phyloP scores from a whole-genome alignment of 2,888 invertebrate genomes.

The Leucozona laternaria region DNA sequence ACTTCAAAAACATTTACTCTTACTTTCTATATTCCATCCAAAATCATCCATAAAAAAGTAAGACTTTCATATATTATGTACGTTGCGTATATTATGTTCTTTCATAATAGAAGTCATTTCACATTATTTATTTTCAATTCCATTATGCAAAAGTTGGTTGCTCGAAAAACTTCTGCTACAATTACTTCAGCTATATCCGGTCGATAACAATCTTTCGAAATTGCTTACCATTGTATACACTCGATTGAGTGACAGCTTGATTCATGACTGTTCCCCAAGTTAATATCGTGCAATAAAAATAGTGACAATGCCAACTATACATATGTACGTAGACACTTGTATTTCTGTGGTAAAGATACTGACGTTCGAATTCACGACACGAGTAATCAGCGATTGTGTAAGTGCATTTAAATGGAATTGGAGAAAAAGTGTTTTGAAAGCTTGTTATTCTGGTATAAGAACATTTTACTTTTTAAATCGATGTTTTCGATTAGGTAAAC shows the following conservation, averaged over 20 bases:
- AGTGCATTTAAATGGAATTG: no score
- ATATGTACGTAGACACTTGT: neutral
- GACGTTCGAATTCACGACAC: neutral
- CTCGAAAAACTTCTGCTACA: constrained; percentile 19
- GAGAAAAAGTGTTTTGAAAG: no score
- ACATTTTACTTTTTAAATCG: no score
- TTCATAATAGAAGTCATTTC: neutral
- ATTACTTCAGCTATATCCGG: constrained; percentile 21
- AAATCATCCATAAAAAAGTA: neutral
- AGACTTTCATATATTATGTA: neutral
- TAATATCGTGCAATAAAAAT: neutral
- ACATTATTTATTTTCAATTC: constrained; percentile 6
- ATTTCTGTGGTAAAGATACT: neutral
- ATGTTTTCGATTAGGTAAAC: no score
- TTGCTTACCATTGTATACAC: constrained; percentile 10
- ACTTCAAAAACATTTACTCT: neutral
- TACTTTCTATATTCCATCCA: neutral
- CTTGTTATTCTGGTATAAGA: no score
- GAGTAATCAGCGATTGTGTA: neutral
- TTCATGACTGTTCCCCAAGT: constrained; percentile 7
- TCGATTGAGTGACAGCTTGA: constrained; percentile 28
- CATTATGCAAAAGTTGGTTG: neutral
- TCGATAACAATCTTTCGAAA: constrained; percentile 25
- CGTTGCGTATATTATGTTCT: neutral
- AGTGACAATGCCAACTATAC: neutral